phyloP scores from a whole-genome alignment of 2,113 vertebrate genomes.

The Alligator sinensis region DNA sequence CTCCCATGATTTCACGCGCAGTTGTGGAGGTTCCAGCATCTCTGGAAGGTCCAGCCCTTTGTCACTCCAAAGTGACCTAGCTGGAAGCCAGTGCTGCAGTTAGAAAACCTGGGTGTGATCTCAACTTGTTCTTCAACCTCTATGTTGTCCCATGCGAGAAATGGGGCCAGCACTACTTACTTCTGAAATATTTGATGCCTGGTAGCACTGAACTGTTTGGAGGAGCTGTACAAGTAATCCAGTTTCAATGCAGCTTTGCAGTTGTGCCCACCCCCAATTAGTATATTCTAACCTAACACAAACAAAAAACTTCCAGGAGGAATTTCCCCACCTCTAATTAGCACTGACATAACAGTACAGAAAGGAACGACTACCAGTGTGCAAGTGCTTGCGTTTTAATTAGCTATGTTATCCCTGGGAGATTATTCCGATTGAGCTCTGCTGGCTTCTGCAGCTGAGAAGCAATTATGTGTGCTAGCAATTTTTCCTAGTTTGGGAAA shows the following conservation, averaged over 20 bases:
- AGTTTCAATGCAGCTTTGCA: not conserved
- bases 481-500: conserved; percentile 31
- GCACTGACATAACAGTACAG: not conserved
- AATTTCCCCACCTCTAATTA: not conserved
- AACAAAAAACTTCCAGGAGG: conserved; percentile 4
- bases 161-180: not conserved
- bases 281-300: not conserved
- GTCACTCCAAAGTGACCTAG: not conserved
- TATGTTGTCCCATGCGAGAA: not conserved
- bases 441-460: conserved; percentile 36
- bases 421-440: conserved; percentile 10
- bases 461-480: conserved; percentile 52
- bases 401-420: conserved; percentile 48
- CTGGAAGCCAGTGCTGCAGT: not conserved
- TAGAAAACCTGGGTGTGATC: not conserved
- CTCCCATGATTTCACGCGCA: not conserved
- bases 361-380: conserved; percentile 21
- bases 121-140: no score
- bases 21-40: not conserved
- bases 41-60: not conserved
- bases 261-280: not conserved
- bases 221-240: not conserved
- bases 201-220: not conserved
- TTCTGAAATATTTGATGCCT: not conserved
- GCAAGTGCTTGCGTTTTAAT: conserved; percentile 48